phyloP scores from a whole-genome alignment of 2,113 vertebrate genomes.

The Scomber colias region DNA sequence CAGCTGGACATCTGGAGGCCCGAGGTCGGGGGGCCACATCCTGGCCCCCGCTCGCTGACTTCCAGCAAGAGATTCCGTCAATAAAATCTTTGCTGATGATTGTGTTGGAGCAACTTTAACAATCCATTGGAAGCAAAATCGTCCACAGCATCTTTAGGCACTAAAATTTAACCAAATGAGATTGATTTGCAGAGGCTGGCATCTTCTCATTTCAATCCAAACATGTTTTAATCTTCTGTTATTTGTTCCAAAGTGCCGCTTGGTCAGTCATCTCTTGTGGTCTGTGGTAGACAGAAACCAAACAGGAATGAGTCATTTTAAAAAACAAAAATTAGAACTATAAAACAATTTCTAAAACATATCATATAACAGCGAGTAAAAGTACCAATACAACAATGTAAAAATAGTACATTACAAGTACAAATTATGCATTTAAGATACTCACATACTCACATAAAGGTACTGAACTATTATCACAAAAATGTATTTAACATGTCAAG shows the following conservation, averaged over 20 bases:
- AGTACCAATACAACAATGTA: not conserved
- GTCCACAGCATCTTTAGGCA: constrained; percentile 38
- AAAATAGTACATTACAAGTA: not conserved
- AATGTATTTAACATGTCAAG: too few species aligned
- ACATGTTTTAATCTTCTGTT: constrained; percentile 36
- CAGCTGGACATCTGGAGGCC: constrained; percentile 74
- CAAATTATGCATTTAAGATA: too few species aligned
- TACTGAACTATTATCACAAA: too few species aligned
- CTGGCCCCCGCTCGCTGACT: constrained; percentile 38
- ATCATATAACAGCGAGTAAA: constrained; percentile 7
- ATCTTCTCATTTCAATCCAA: constrained; percentile 23
- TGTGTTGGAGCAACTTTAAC: constrained; percentile 30
- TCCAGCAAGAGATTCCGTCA: constrained; percentile 31
- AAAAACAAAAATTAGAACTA: constrained; percentile 15
- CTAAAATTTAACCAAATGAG: constrained; percentile 8
- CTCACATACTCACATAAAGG: too few species aligned
- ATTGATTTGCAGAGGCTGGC: constrained; percentile 34
- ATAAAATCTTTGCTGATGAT: constrained; percentile 9
- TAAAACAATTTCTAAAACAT: constrained; percentile 30
- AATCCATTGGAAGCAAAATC: constrained; percentile 23
- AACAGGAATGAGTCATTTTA: constrained; percentile 57
- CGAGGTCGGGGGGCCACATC: constrained; percentile 81
- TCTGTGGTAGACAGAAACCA: constrained; percentile 68
- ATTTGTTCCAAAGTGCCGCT: constrained; percentile 58
- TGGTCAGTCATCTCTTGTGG: constrained; percentile 55